These are phyloP conservation scores for Lasius fuliginosus DNA, from an alignment of 2,888 invertebrate genomes.

Conservation along the genomic window DNA sequence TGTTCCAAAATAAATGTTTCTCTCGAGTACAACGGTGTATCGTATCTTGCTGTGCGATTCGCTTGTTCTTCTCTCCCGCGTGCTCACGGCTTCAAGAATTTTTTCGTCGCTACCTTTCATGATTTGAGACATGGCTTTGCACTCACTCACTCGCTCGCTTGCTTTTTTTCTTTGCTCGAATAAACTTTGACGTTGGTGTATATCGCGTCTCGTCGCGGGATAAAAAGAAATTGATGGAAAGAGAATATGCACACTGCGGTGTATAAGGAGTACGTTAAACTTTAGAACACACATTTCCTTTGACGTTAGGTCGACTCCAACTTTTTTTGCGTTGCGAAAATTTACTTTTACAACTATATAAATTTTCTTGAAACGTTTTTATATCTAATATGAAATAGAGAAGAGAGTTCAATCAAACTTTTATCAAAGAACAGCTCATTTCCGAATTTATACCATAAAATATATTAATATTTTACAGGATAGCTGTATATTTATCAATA, in stretches of 20 bases:
- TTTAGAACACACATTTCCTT: background rate
- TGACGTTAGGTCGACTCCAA: background rate
- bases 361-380: background rate
- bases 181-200: background rate
- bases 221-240: background rate
- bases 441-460: background rate
- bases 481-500: background rate
- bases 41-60: slow-evolving; percentile 32
- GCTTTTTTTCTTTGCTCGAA: background rate
- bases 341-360: background rate
- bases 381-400: background rate
- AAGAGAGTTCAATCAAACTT: background rate
- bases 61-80: background rate
- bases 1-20: slow-evolving; percentile 47
- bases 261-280: background rate
- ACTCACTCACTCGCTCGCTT: background rate
- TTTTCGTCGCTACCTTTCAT: slow-evolving; percentile 25
- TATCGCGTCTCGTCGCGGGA: background rate
- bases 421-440: background rate
- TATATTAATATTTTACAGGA: background rate
- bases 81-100: slow-evolving; percentile 13
- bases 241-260: background rate
- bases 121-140: background rate
- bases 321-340: background rate
- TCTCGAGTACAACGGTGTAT: slow-evolving; percentile 37